A percentile compares a stretch with the other conserved stretches of the same genome.
Conservation (phyloP, 2,797 vertebrate genomes). For the Melanogrammus aeglefinus region DNA sequence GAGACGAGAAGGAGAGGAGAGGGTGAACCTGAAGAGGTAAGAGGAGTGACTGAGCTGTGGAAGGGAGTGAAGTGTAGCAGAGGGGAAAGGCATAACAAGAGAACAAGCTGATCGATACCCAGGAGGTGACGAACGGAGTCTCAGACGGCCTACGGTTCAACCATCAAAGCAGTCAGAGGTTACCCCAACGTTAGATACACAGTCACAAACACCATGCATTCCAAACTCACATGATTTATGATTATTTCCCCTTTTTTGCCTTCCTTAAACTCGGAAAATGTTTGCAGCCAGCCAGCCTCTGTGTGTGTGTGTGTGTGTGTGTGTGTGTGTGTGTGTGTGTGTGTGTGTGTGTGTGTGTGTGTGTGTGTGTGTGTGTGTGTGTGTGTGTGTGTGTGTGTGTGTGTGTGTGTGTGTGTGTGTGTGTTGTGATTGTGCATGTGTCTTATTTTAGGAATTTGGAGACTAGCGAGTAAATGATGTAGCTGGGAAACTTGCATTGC, state of each 20-base stretch:
- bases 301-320: slow-evolving; percentile 17
- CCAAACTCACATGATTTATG: slow-evolving; percentile 53
- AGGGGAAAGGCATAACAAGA: neutral
- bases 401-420: slow-evolving; percentile 15
- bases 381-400: slow-evolving; percentile 15
- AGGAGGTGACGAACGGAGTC: neutral
- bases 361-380: slow-evolving; percentile 11
- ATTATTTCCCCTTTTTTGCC: slow-evolving; percentile 59
- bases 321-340: slow-evolving; percentile 5
- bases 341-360: slow-evolving; percentile 5
- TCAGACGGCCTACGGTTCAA: neutral
- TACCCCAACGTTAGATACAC: slow-evolving; percentile 16
- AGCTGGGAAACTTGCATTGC: slow-evolving; percentile 59
- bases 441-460: slow-evolving; percentile 35
- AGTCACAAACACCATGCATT: slow-evolving; percentile 24
- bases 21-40: neutral
- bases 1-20: neutral
- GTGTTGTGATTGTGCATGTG: slow-evolving; percentile 4
- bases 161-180: neutral
- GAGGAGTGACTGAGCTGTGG: neutral
- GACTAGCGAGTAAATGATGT: slow-evolving; percentile 53
- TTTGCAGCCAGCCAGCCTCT: slow-evolving; percentile 39
- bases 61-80: neutral
- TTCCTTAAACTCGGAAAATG: slow-evolving; percentile 66
- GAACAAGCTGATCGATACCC: neutral